These are phyloP conservation scores for Drosophila saltans DNA, from an alignment of 1,140 invertebrate species.

Conservation along the genomic window DNA sequence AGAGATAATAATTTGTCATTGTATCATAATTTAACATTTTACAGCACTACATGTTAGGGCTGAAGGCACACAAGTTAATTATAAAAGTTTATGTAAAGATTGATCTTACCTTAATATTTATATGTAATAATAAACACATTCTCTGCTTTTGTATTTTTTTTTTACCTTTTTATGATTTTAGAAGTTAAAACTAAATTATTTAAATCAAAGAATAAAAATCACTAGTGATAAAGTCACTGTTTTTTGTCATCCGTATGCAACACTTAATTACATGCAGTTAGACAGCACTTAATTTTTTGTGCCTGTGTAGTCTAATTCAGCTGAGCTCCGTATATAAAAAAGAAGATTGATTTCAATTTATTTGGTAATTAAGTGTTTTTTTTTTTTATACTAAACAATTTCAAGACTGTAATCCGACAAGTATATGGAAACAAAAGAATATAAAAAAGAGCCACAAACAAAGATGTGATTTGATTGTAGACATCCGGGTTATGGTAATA, in stretches of 20 bases:
- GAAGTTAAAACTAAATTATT: too few relatives aligned
- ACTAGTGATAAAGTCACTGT: background rate
- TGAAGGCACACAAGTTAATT: background rate
- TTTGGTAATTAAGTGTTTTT: background rate
- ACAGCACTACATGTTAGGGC: background rate
- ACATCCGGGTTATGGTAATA: background rate
- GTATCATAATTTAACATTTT: background rate
- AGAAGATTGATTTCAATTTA: constrained; percentile 5
- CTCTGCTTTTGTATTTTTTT: too few relatives aligned
- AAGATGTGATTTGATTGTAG: background rate
- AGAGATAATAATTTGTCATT: background rate
- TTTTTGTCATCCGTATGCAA: background rate
- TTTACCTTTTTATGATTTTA: too few relatives aligned
- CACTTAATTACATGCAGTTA: background rate
- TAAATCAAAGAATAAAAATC: too few relatives aligned
- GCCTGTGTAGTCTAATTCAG: constrained; percentile 1
- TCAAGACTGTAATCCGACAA: background rate
- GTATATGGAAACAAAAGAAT: background rate
- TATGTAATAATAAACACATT: too few relatives aligned
- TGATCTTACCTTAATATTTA: too few relatives aligned
- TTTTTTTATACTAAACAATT: background rate
- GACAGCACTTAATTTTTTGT: background rate
- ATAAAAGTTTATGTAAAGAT: too few relatives aligned
- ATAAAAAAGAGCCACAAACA: background rate
- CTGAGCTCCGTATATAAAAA: background rate